Evolutionary conservation across 2,797 vertebrate genomes (phyloP).

Genomic region (Poeciliopsis gracilis): DNA sequence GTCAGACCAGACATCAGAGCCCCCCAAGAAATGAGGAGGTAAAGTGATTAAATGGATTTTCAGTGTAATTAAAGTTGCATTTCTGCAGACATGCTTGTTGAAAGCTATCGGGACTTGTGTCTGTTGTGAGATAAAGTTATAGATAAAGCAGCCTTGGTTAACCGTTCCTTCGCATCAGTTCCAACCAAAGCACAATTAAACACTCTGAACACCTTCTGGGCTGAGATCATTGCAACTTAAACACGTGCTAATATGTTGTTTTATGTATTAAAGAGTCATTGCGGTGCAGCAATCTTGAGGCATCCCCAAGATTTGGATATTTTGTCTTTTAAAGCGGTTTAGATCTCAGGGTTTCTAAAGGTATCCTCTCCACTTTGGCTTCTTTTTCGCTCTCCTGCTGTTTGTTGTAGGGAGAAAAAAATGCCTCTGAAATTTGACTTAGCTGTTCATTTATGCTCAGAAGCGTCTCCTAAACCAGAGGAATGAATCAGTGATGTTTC

Average conservation of each 20-base stretch:
- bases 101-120: slow-evolving; percentile 33
- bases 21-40: background rate
- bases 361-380: background rate
- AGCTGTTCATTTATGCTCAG: background rate
- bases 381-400: background rate
- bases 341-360: background rate
- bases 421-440: background rate
- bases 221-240: slow-evolving; percentile 9
- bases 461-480: background rate
- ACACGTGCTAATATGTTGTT: slow-evolving; percentile 23
- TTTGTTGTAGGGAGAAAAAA: background rate
- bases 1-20: background rate
- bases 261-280: background rate
- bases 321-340: background rate
- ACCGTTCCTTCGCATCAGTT: slow-evolving; percentile 56
- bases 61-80: slow-evolving; percentile 3
- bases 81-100: slow-evolving; percentile 19
- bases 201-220: slow-evolving; percentile 28
- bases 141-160: slow-evolving; percentile 37
- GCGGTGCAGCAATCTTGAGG: background rate
- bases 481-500: background rate
- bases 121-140: slow-evolving; percentile 52
- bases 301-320: background rate
- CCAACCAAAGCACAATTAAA: slow-evolving; percentile 51
- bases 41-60: slow-evolving; percentile 17